These are phyloP conservation scores for Eilema griseolum DNA, from an alignment of 2,888 invertebrate species.

Conservation along the genomic window DNA sequence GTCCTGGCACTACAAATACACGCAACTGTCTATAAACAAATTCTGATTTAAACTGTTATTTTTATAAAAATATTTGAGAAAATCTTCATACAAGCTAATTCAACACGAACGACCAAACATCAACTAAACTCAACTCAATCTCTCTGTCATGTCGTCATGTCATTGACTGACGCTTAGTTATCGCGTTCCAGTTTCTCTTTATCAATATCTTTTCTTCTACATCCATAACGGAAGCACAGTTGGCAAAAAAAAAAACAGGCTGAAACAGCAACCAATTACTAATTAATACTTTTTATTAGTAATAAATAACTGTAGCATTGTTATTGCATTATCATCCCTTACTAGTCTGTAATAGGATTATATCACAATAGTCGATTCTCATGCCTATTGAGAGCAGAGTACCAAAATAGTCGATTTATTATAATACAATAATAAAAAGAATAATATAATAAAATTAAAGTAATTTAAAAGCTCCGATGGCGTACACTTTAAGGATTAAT, in stretches of 20 bases:
- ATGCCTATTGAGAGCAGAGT: too few relatives aligned
- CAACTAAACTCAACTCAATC: slow-evolving; percentile 41
- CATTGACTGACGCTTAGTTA: slow-evolving; percentile 42
- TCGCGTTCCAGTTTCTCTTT: slow-evolving; percentile 30
- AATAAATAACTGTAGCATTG: too few relatives aligned
- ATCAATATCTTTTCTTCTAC: neutral
- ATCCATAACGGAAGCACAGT: neutral
- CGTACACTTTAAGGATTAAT: too few relatives aligned
- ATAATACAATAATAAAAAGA: too few relatives aligned
- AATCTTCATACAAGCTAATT: slow-evolving; percentile 30
- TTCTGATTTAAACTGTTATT: slow-evolving; percentile 16
- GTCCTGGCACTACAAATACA: slow-evolving; percentile 13
- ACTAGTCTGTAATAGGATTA: too few relatives aligned
- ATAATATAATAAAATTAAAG: too few relatives aligned
- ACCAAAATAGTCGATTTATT: too few relatives aligned
- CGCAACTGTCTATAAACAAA: slow-evolving; percentile 13
- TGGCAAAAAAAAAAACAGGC: neutral
- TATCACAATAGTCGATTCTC: too few relatives aligned
- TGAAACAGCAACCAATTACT: neutral
- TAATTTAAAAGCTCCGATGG: too few relatives aligned
- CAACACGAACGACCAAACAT: slow-evolving; percentile 54
- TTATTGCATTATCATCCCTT: too few relatives aligned
- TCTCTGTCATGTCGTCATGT: slow-evolving; percentile 42
- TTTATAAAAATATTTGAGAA: slow-evolving; percentile 34
- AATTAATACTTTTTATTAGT: too few relatives aligned